Evolutionary conservation across 2,888 invertebrate species (phyloP).

Genomic region (Trachelus troglodyta): DNA sequence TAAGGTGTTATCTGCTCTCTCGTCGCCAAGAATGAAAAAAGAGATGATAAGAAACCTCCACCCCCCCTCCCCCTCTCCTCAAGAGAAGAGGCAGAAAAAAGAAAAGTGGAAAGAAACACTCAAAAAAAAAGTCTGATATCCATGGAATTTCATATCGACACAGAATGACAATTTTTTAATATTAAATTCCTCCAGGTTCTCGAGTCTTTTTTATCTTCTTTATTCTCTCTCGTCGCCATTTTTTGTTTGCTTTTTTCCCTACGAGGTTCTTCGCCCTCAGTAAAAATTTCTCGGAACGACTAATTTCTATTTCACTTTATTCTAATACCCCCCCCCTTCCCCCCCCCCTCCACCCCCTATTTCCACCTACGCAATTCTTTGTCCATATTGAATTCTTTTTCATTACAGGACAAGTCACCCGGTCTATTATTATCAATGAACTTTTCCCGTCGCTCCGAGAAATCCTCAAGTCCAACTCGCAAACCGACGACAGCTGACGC

Average conservation of each 20-base stretch:
- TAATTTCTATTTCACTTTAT: slow-evolving; percentile 26
- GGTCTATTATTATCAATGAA: background rate
- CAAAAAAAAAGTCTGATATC: slow-evolving; percentile 51
- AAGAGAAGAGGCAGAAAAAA: slow-evolving; percentile 17
- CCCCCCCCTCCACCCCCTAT: background rate
- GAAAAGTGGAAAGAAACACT: slow-evolving; percentile 32
- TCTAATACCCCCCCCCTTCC: background rate
- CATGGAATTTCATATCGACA: slow-evolving; percentile 65
- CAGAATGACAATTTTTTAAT: slow-evolving; percentile 65
- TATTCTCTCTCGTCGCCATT: background rate
- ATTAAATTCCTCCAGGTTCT: slow-evolving; percentile 58
- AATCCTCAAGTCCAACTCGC: background rate
- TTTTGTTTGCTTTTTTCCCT: background rate
- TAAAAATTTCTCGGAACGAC: background rate
- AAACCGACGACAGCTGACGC: slow-evolving; percentile 4
- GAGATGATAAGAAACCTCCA: slow-evolving; percentile 21
- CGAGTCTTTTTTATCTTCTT: background rate
- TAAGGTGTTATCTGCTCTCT: background rate
- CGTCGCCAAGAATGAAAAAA: slow-evolving; percentile 11
- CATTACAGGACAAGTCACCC: background rate
- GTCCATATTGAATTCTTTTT: background rate
- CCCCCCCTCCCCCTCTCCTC: too few species aligned
- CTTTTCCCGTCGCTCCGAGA: background rate
- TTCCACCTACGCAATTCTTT: background rate
- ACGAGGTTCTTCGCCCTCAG: background rate